Evolutionary conservation across 2,888 invertebrate species (phyloP), one percentile per base, ranked within the genome.

Genomic region (Aromia moschata): DNA sequence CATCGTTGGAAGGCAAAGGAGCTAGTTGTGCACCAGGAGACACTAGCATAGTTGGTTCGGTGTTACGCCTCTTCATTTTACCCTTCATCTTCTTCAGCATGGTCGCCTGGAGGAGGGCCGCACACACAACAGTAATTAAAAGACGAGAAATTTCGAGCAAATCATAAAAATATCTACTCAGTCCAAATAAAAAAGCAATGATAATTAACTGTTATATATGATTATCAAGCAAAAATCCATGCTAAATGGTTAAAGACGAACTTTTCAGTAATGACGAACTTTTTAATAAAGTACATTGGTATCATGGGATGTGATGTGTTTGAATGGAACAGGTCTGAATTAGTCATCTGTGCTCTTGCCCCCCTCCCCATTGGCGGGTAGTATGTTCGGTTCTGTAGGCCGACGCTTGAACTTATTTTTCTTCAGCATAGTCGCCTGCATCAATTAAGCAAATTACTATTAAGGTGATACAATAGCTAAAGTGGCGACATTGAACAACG

Each of bases 391-490:
- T 84, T 92, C 91, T 74, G 92, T 92, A 80, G 93, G 92, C 76
- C 94, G 91, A 82, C 96, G 90, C 86, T 95, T 96, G 88, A 96
- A 96, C 89, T 98, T 98, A 86, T 92, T 92, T 91, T 98, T 99
- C 92, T 98, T 98, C 89, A 99, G 89, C 98, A 99, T 99, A 84
- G 98, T 98, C 82, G 98, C 98, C 98, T 98, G 88, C 71, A 71
- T 68, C 62, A 72, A 73, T 58, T 59, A 73, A 69, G 40, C 30
- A 16, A 45, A 52, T 38, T 20, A 49, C 38, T 49, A 45, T 45
- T 55, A 56, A 60, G 30, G 57, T 62, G 56, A n/a, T 58, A 64
- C 59, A 65, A 65, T 61, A 65, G 60, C 58, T 61, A 68, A 58
- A 37, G 47, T 62, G 59, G 62, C 62, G 60, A 59, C 37, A 38